phyloP scores from a whole-genome alignment of 2,113 vertebrate genomes.

The Montifringilla adamsi region DNA sequence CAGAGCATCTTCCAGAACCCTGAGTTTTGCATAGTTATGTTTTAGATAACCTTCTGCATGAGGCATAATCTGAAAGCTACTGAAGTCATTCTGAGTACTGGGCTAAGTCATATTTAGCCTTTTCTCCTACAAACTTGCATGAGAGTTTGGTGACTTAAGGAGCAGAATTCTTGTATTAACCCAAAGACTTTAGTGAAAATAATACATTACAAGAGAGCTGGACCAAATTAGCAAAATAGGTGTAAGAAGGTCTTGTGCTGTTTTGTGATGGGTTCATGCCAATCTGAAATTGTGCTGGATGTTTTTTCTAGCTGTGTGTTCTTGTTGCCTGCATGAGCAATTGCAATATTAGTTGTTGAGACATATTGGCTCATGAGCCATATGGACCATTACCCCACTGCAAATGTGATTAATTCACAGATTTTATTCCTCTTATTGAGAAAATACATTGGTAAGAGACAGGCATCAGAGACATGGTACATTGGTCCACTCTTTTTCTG shows the following conservation, averaged over 20 bases:
- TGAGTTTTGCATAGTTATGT: neutral
- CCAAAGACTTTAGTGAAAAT: neutral
- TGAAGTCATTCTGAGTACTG: neutral
- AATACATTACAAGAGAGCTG: neutral
- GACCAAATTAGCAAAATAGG: neutral
- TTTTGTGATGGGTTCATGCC: neutral
- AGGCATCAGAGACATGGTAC: neutral
- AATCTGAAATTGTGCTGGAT: neutral
- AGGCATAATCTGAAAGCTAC: neutral
- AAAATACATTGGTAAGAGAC: neutral
- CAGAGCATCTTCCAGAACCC: neutral
- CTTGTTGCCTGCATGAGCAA: neutral
- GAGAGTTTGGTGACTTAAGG: neutral
- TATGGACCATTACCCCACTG: neutral
- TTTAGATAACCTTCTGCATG: neutral
- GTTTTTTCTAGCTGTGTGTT: neutral
- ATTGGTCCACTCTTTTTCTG: neutral
- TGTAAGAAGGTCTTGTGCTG: neutral
- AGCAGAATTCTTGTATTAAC: neutral
- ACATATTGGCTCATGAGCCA: neutral
- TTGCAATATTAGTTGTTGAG: neutral
- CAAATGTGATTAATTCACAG: neutral
- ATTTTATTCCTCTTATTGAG: neutral
- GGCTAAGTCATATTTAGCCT: neutral
- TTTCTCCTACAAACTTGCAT: neutral